Evolutionary conservation across 2,888 invertebrate genomes (phyloP).

Genomic region (Polydrusus pterygomalis): DNA sequence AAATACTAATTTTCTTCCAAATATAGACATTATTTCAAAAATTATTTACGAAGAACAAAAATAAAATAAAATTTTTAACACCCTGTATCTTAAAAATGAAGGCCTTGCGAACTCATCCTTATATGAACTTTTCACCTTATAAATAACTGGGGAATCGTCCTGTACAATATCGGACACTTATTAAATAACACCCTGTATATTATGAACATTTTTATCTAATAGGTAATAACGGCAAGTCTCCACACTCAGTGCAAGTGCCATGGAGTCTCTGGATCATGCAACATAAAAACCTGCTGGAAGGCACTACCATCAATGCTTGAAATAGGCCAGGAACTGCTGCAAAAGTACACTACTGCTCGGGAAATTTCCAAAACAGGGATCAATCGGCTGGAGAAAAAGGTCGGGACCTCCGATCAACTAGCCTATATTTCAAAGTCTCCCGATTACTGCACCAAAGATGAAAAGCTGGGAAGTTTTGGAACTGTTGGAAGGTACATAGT

Average conservation of each 20-base stretch:
- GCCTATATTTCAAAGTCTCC: constrained; percentile 87
- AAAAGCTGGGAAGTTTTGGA: constrained; percentile 83
- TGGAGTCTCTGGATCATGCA: constrained; percentile 89
- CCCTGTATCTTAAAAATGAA: no score
- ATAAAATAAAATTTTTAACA: no score
- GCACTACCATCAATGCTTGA: constrained; percentile 78
- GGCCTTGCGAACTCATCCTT: no score
- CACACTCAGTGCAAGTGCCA: constrained; percentile 86
- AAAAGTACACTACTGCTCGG: constrained; percentile 76
- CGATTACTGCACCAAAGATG: constrained; percentile 87
- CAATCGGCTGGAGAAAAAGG: constrained; percentile 52
- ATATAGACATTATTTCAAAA: no score
- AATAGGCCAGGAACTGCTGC: constrained; percentile 75
- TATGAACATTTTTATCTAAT: constrained; percentile 56
- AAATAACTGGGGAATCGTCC: no score
- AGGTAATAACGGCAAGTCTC: constrained; percentile 79
- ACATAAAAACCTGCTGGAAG: constrained; percentile 88
- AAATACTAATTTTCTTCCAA: no score
- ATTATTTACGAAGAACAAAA: no score
- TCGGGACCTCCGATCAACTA: constrained; percentile 75
- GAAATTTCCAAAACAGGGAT: constrained; percentile 68
- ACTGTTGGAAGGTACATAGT: constrained; percentile 83
- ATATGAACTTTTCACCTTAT: no score
- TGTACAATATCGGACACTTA: no score
- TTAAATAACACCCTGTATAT: no score